Conservation (phyloP, 2,113 vertebrate species). For the Gallinago paraguaiae region DNA sequence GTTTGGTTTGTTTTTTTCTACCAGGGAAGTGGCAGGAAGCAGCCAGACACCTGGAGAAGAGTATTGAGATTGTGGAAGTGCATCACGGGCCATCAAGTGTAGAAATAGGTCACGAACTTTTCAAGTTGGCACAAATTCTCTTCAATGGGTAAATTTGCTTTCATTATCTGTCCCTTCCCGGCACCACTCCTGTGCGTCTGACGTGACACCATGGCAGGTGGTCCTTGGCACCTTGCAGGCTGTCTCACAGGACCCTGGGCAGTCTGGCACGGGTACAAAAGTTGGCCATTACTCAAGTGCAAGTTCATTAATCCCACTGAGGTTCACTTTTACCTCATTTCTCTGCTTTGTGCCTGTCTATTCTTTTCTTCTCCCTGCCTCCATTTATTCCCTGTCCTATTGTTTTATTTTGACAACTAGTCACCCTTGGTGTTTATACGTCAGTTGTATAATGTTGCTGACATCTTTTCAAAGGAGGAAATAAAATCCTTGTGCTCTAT, state of each 20-base stretch:
- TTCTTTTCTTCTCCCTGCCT: not conserved
- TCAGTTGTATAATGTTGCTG: not conserved
- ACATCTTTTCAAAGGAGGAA: not conserved
- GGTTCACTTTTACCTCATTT: not conserved
- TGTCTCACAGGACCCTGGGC: not conserved
- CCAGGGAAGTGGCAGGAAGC: constrained; percentile 88
- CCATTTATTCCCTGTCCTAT: not conserved
- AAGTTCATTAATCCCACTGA: not conserved
- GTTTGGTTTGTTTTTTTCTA: not conserved
- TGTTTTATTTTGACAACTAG: not conserved
- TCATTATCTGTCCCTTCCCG: not conserved
- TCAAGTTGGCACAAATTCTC: constrained; percentile 91
- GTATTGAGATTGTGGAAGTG: constrained; percentile 74
- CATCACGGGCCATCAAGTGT: constrained; percentile 87
- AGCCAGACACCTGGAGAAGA: constrained; percentile 81
- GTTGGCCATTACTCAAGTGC: not conserved
- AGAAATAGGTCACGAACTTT: constrained; percentile 89
- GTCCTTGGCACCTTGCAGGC: not conserved
- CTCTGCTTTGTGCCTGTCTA: not conserved
- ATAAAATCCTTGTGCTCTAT: not conserved
- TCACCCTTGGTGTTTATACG: not conserved
- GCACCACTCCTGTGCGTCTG: not conserved
- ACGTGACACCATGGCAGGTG: not conserved
- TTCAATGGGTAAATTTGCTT: constrained; percentile 87
- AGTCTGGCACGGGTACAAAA: not conserved